These are phyloP conservation scores for Hemichromis elongatus DNA, from an alignment of 2,113 vertebrate genomes.

Conservation along the genomic window DNA sequence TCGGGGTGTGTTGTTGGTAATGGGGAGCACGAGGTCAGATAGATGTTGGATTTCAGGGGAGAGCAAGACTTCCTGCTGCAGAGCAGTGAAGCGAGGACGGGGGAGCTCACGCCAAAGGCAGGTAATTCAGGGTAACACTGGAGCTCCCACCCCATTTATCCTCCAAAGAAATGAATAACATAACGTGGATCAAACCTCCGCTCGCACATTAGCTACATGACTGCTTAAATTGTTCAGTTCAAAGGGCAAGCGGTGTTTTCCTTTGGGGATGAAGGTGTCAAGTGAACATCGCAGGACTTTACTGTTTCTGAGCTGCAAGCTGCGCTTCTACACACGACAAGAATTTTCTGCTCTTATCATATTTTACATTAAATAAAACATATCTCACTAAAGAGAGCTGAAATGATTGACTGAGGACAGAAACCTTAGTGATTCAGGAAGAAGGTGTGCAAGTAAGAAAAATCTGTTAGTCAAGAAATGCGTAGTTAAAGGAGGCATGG, in stretches of 20 bases:
- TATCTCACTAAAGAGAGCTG: neutral
- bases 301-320: neutral
- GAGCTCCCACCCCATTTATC: constrained; percentile 4
- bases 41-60: constrained; percentile 19
- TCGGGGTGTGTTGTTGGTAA: constrained; percentile 44
- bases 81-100: constrained; percentile 2
- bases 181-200: constrained; percentile 11
- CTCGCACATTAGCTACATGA: neutral
- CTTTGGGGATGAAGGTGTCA: constrained; percentile 3
- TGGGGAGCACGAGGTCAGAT: constrained; percentile 46
- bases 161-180: neutral
- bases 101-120: neutral
- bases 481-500: neutral
- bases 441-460: fast-evolving
- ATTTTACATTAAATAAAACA: neutral
- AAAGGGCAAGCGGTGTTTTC: neutral
- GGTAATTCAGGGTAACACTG: neutral
- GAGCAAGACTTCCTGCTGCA: neutral
- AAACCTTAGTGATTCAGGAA: neutral
- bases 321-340: neutral
- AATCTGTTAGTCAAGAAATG: neutral
- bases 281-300: neutral
- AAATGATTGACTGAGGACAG: neutral
- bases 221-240: constrained; percentile 17
- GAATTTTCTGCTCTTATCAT: neutral